A percentile compares a stretch with the other conserved stretches of the same genome.
Evolutionary conservation across 1,140 invertebrate species (phyloP).

Genomic region (Stenopsyche tienmushanensis): DNA sequence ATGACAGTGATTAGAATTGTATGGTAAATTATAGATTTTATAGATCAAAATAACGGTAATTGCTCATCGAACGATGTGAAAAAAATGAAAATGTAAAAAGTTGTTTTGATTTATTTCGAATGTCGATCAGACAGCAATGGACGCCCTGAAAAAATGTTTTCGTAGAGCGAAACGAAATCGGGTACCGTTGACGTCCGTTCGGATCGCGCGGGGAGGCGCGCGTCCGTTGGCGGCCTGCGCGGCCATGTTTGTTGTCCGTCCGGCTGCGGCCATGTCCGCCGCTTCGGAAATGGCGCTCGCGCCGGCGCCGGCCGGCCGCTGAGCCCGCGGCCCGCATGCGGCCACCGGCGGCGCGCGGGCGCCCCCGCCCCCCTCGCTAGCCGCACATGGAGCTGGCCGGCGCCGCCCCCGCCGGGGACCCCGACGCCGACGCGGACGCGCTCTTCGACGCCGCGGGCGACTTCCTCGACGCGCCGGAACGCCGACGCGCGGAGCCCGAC

Average conservation of each 20-base stretch:
- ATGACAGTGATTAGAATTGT: too few relatives aligned
- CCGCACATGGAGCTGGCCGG: background rate
- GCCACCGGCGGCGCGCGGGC: background rate
- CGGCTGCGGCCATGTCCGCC: background rate
- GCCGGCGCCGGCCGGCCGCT: background rate
- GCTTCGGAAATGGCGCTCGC: conserved; percentile 15
- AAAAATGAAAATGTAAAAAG: too few relatives aligned
- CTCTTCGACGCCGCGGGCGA: conserved; percentile 25
- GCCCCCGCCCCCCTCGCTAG: background rate
- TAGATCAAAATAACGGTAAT: too few relatives aligned
- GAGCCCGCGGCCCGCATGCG: background rate
- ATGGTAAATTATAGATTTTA: too few relatives aligned
- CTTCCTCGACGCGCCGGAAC: background rate
- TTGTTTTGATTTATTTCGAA: too few relatives aligned
- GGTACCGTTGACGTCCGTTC: conserved; percentile 1
- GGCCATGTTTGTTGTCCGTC: conserved; percentile 24
- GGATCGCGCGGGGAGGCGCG: conserved; percentile 50
- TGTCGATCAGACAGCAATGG: too few relatives aligned
- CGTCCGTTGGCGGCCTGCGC: conserved; percentile 53
- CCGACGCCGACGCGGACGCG: background rate
- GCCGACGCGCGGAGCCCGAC: background rate
- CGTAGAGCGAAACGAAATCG: too few relatives aligned
- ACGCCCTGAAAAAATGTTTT: too few relatives aligned
- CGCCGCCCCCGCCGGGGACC: background rate
- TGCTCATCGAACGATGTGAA: too few relatives aligned